These are phyloP conservation scores for Cerastis leucographa DNA, from an alignment of 2,888 invertebrate genomes.

Conservation along the genomic window DNA sequence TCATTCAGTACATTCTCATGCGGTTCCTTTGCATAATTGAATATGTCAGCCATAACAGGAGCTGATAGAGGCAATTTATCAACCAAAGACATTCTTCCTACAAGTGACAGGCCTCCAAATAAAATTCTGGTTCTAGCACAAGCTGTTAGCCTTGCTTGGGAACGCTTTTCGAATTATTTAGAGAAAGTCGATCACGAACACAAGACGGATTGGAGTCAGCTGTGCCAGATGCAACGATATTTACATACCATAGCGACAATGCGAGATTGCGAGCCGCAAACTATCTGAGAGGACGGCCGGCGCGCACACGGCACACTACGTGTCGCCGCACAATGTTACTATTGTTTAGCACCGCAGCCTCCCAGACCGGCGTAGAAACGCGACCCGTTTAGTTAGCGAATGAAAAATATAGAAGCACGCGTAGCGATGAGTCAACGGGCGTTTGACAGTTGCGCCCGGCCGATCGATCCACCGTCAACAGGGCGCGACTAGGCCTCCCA, in stretches of 20 bases:
- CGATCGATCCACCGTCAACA: constrained; percentile 88
- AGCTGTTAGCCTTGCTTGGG: constrained; percentile 67
- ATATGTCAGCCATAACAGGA: constrained; percentile 59
- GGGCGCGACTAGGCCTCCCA: constrained; percentile 78
- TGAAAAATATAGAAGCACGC: constrained; percentile 79
- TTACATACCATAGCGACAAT: constrained; percentile 68
- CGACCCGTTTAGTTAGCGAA: constrained; percentile 80
- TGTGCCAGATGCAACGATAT: constrained; percentile 68
- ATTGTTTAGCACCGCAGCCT: constrained; percentile 67
- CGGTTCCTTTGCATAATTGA: constrained; percentile 56
- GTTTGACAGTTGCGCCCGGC: constrained; percentile 86
- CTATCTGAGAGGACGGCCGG: constrained; percentile 32
- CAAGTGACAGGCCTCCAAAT: constrained; percentile 67
- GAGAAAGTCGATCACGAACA: constrained; percentile 58
- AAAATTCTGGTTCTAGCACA: constrained; percentile 59
- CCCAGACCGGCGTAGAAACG: constrained; percentile 63
- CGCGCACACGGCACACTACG: constrained; percentile 26
- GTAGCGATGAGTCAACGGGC: constrained; percentile 88
- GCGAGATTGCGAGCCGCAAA: constrained; percentile 54
- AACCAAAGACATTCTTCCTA: constrained; percentile 62
- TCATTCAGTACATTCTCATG: constrained; percentile 51
- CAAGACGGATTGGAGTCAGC: constrained; percentile 67
- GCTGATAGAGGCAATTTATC: constrained; percentile 54
- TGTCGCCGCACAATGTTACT: constrained; percentile 63
- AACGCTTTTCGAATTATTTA: constrained; percentile 47